Percentiles rank a stretch among this genome's conserved stretches.
phyloP scores from a whole-genome alignment of 2,113 vertebrate species.

The Muntiacus reevesi region DNA sequence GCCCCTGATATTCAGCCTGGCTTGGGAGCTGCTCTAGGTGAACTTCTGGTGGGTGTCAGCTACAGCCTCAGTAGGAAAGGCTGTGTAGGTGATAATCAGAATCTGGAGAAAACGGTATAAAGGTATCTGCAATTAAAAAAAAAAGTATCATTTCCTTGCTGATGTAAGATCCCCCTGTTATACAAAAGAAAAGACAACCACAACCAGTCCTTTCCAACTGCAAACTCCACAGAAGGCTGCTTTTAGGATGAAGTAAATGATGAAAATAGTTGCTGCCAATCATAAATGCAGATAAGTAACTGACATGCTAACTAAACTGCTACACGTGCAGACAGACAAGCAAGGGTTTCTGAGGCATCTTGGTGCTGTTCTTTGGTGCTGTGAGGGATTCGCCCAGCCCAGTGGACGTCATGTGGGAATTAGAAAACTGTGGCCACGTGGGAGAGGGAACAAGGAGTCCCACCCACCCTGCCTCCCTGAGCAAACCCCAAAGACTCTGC shows the following conservation, averaged over 20 bases:
- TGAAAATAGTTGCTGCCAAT: background rate
- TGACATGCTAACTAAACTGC: background rate
- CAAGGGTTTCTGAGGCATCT: background rate
- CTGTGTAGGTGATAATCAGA: background rate
- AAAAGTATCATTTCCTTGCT: background rate
- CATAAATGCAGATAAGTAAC: background rate
- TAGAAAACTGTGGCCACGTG: background rate
- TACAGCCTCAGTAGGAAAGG: background rate
- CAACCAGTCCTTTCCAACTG: background rate
- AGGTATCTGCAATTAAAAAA: background rate
- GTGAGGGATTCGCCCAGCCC: conserved; percentile 49
- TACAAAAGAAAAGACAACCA: background rate
- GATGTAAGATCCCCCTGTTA: background rate
- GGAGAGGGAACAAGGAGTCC: conserved; percentile 10
- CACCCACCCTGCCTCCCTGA: background rate
- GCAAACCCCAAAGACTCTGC: background rate
- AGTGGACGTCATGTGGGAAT: conserved; percentile 47
- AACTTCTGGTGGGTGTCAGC: background rate
- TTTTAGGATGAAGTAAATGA: background rate
- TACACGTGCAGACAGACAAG: background rate
- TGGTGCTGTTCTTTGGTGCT: background rate
- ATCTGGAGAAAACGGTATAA: background rate
- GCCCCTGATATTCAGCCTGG: background rate
- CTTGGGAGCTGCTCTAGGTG: background rate
- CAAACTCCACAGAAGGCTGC: background rate